Evolutionary conservation across 1,140 invertebrate genomes (phyloP), one percentile per base, ranked within the genome.

Genomic region (Brachionus asplanchnoidis): DNA sequence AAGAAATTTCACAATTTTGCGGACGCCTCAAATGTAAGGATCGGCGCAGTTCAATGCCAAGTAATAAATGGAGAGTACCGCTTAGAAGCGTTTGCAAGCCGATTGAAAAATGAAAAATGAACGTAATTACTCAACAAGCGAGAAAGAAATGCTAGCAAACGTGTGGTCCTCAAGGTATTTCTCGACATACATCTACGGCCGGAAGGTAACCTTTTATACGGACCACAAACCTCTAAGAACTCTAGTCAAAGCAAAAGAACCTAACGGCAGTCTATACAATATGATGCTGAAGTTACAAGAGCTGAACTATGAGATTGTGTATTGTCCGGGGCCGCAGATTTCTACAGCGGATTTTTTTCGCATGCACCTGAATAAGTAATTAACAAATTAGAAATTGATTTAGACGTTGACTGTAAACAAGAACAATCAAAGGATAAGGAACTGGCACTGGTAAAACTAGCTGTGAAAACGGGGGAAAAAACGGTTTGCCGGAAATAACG

Each of bases 81-180:
- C n/a, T 84, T 85, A 0, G 86, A 88, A 3, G 86, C 86, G 86
- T 88, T 86, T 85, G 86, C 79, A 5, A 87, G 85, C 40, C 56
- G 77, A 2, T 78, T 85, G 17, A 68, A 88, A 14, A 32, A 44
- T 8, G 84, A 23, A 56, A 50, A 11, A 84, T 11, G 85, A 88
- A 80, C 6, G 65, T 11, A 87, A 86, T 36, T 87, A 86, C 40
- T 86, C 86, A 32, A 85, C 79, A 17, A 87, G 86, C 3, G 75
- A 87, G 8, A 84, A 82, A 50, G 87, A 87, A 85, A 28, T 82
- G 32, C 68, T 88, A n/a, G 87, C 87, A 56, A 85, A 87, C n/a
- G 85, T 87, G 7, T 85, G 44, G 53, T 86, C 86, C 20, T 20
- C 86, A 9, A 73, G 85, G 17, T 77, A 86, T 32, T 88, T 86